Evolutionary conservation across 2,113 vertebrate genomes (phyloP).

Genomic region (Eleginops maclovinus): DNA sequence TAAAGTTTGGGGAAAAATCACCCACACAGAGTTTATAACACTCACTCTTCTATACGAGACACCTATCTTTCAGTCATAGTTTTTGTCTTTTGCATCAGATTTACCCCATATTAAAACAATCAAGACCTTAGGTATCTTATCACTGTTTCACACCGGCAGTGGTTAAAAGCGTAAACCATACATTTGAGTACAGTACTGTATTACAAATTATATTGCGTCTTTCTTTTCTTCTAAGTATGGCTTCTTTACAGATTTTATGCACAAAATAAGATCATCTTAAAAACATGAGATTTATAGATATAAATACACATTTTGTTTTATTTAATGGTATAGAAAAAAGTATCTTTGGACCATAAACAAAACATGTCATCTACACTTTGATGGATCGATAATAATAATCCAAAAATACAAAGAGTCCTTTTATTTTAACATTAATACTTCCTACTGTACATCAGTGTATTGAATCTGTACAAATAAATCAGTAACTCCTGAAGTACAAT

Average conservation of each 20-base stretch:
- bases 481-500: not conserved
- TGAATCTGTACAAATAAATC: not conserved
- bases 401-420: too few species aligned
- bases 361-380: not conserved
- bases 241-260: too few species aligned
- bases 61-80: slow-evolving; percentile 25
- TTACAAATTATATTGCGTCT: too few species aligned
- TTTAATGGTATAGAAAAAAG: not conserved
- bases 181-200: not conserved
- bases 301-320: not conserved
- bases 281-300: not conserved
- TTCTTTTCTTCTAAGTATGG: too few species aligned
- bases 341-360: not conserved
- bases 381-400: not conserved
- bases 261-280: not conserved
- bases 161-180: not conserved
- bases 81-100: slow-evolving; percentile 31
- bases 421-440: not conserved
- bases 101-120: slow-evolving; percentile 23
- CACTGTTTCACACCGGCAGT: not conserved
- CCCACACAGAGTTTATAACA: too few species aligned
- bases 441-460: not conserved
- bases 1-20: slow-evolving; percentile 21
- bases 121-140: not conserved
- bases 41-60: not conserved